Base-by-base conservation (phyloP, 2,113 vertebrate species). In the Lophius piscatorius region DNA sequence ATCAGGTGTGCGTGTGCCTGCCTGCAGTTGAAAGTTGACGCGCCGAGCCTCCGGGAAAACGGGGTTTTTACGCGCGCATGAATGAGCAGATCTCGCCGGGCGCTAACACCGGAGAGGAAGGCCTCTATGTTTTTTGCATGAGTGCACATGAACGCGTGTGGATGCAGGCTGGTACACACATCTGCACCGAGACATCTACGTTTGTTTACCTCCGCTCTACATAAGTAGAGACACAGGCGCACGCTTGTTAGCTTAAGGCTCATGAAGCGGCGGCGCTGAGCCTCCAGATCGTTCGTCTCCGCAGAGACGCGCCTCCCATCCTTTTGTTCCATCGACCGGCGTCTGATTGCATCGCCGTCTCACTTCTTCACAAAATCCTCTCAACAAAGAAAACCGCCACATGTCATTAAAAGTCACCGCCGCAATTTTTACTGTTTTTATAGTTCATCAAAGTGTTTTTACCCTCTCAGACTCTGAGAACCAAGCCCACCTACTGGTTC, bases 271-370 rank as follows among this genome's bases (percentile, higher is more conserved):
- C 26, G 6, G 40, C 20, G 13, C 46, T 31, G 33, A 78, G 16
- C 49, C 18, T 41, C 2, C 18, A 6, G 31, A 62, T 62, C 21
- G 28, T 31, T 31, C 3, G 4, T 41, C 21, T 63, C 31, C 3
- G 18, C 1, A 13, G 10, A 10, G 10, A 23, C 35, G 1, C 4
- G n/a, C 31, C 14, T 62, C 17, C 20, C 70, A 62, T 74, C 21
- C 26, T 69, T 66, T 69, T n/a, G 38, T 72, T 60, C 56, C 52
- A 80, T 77, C 71, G 71, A 56, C 35, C 33, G 39, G 52, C 21
- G 18, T 39, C 20, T 34, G 35, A 71, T 51, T n/a, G 31, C 39
- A 44, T 52, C 54, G 11, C 13, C 29, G 46, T 42, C 20, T 49
- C 13, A 11, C 2, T 0, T 29, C 18, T 39, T 48, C 16, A 34